phyloP scores from a whole-genome alignment of 2,113 vertebrate species.

The Ciconia stormi region DNA sequence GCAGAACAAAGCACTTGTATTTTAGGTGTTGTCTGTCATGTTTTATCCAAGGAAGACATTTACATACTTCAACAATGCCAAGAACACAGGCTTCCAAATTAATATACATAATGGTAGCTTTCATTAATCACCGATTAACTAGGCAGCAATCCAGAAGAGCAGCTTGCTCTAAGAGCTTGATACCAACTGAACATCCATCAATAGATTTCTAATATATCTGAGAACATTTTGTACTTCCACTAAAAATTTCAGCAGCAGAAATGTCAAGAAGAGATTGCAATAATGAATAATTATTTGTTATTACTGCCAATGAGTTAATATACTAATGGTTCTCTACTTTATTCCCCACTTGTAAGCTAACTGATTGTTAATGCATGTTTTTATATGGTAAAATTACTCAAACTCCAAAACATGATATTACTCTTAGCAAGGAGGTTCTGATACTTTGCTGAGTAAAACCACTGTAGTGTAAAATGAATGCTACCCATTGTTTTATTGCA shows the following conservation, averaged over 20 bases:
- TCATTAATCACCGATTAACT: conserved; percentile 18
- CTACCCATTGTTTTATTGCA: neutral
- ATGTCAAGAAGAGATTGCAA: neutral
- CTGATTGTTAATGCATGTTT: conserved; percentile 2
- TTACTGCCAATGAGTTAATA: neutral
- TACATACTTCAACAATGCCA: neutral
- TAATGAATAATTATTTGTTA: neutral
- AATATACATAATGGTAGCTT: conserved; percentile 19
- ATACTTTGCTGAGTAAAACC: neutral
- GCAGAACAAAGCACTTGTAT: conserved; percentile 35
- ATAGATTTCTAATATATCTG: neutral
- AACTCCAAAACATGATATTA: neutral
- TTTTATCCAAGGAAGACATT: conserved; percentile 49
- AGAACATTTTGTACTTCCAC: conserved; percentile 9
- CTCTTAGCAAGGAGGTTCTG: neutral
- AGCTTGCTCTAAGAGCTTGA: conserved; percentile 20
- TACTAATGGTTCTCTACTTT: neutral
- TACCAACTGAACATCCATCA: conserved; percentile 51
- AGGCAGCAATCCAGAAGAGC: conserved; percentile 23
- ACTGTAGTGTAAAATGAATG: neutral
- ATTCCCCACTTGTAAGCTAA: neutral
- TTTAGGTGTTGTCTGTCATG: conserved; percentile 40
- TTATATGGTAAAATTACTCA: conserved; percentile 1
- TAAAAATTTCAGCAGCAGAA: neutral
- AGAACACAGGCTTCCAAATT: conserved; percentile 14